A percentile compares a stretch with the other conserved stretches of the same genome.
These are phyloP conservation scores for Mus spretus DNA, from an alignment of 2,797 vertebrate species.

Conservation along the genomic window DNA sequence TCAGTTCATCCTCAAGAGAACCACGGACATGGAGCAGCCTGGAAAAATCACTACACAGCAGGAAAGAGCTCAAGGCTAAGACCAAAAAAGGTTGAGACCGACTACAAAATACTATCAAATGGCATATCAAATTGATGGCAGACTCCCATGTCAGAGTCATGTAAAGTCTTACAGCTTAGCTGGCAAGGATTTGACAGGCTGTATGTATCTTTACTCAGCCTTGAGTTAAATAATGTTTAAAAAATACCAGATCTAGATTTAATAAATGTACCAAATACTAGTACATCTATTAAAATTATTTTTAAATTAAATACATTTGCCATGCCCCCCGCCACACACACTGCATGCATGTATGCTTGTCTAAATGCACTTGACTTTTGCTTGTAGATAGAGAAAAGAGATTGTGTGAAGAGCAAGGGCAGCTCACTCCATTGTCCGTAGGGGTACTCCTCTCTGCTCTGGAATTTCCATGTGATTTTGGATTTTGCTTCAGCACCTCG, in stretches of 20 bases:
- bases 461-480: not conserved
- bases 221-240: not conserved
- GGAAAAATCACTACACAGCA: not conserved
- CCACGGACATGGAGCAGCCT: not conserved
- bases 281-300: not conserved
- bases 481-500: not conserved
- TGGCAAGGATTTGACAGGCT: not conserved
- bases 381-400: not conserved
- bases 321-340: not conserved
- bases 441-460: too few relatives aligned
- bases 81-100: not conserved
- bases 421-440: not conserved
- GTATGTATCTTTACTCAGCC: not conserved
- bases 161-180: not conserved
- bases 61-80: conserved; percentile 6
- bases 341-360: not conserved
- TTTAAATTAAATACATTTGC: not conserved
- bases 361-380: not conserved
- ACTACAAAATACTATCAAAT: conserved; percentile 23
- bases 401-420: not conserved
- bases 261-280: not conserved
- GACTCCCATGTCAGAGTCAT: not conserved
- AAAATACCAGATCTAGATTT: not conserved
- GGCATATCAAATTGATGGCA: not conserved
- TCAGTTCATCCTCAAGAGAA: not conserved